phyloP scores from a whole-genome alignment of 2,113 vertebrate species.

The Tetraodon nigroviridis region DNA sequence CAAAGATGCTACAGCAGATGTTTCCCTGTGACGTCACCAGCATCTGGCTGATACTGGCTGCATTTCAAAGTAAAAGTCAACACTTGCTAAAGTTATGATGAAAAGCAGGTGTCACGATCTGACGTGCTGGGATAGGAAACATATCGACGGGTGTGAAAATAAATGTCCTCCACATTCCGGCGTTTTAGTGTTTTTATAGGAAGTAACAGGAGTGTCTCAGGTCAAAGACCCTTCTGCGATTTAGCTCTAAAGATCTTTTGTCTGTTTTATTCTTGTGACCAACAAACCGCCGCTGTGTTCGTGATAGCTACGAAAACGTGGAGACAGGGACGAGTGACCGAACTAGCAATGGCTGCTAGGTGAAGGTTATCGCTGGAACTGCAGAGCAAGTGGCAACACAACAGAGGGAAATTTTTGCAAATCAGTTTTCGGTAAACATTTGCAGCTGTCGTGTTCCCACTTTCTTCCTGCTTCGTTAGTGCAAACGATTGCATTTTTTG shows the following conservation, averaged over 20 bases:
- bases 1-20: no score
- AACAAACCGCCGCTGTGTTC: slow-evolving; percentile 41
- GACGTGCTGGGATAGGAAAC: no score
- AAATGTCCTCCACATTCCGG: slow-evolving; percentile 30
- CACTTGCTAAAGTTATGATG: no score
- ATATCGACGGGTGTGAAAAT: slow-evolving; percentile 16
- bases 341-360: background rate
- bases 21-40: no score
- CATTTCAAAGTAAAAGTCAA: no score
- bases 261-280: slow-evolving; percentile 37
- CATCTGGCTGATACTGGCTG: no score
- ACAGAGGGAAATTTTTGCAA: slow-evolving; percentile 62
- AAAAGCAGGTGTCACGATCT: no score
- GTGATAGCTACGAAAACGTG: slow-evolving; percentile 39
- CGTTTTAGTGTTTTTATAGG: slow-evolving; percentile 49
- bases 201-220: slow-evolving; percentile 22
- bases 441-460: slow-evolving; percentile 57
- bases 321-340: slow-evolving; percentile 56
- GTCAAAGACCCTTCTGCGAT: slow-evolving; percentile 23
- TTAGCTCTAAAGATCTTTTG: slow-evolving; percentile 12
- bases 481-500: slow-evolving; percentile 34
- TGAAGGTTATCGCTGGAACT: no score
- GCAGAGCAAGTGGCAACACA: slow-evolving; percentile 26
- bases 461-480: slow-evolving; percentile 46
- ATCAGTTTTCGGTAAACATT: slow-evolving; percentile 50